Base-by-base conservation (phyloP, 2,797 vertebrate species). In the Morus bassanus region DNA sequence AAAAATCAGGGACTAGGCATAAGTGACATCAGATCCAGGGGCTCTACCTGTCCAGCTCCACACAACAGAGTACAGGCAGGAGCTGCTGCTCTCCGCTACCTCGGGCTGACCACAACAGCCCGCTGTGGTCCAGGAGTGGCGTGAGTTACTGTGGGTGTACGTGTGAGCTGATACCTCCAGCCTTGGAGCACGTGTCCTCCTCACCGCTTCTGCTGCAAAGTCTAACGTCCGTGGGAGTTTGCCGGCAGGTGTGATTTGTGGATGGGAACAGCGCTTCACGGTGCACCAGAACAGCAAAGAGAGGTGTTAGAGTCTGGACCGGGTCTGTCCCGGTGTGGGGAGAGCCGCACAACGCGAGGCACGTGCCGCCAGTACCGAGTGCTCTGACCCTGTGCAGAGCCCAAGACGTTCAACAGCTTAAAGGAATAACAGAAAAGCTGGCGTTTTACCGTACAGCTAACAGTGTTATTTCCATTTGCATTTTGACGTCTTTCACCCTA, bases 171-270 rank as follows among this genome's bases (percentile, higher is more conserved):
- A 10, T 11, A 23, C 51, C 45, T n/a, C 57, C 72, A 33, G 28
- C 54, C 46, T 37, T 11, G 0, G 5, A 30, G 24, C 14, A 7
- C 3, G 0, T 0, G 3, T 39, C 57, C 57, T 63, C 19, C 56
- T 37, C 23, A 1, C 33, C 0, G 12, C 27, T 33, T 7, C 43
- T 8, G 8, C 50, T 24, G 17, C 57, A 3, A 15, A 28, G 18
- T 2, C 31, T 48, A 6, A 7, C 0, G 16, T 14, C 50, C 1
- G 0, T 0, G 13, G 48, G 41, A 33, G 11, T 17, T 31, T 51
- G 63, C 11, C 2, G 4, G 28, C 23, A 6, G 33, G 19, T 8
- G 19, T 11, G 77, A 8, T 18, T 37, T 22, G 41, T 15, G 5
- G 53, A 3, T 25, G 39, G 59, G 35, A 57, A 3, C 3, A 9